Conservation (phyloP, 2,888 invertebrate species). For the Dorcus parallelipipedus region DNA sequence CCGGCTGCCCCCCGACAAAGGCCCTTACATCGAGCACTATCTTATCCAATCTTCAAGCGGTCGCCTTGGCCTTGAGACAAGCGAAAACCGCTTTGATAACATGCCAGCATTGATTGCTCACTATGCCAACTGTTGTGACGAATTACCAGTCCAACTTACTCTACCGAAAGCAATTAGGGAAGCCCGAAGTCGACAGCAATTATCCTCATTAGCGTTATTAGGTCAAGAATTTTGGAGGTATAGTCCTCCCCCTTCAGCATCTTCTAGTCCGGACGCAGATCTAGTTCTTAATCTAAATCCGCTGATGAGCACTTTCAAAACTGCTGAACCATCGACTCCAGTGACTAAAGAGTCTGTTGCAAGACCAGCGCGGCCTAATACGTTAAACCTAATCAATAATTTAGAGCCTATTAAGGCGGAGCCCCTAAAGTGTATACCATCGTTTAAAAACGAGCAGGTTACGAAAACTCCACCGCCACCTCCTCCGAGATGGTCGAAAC, state of each 20-base stretch:
- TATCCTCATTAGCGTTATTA: slow-evolving; percentile 83
- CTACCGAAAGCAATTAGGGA: slow-evolving; percentile 76
- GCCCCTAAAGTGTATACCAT: slow-evolving; percentile 28
- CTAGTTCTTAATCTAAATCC: slow-evolving; percentile 77
- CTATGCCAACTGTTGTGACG: slow-evolving; percentile 92
- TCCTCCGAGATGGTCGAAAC: slow-evolving; percentile 83
- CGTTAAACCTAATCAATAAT: slow-evolving; percentile 68
- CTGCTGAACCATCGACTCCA: slow-evolving; percentile 57
- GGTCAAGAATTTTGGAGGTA: slow-evolving; percentile 83
- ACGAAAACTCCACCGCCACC: slow-evolving; percentile 74
- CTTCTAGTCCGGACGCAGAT: slow-evolving; percentile 57
- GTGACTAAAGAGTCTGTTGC: slow-evolving; percentile 7
- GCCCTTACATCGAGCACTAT: slow-evolving; percentile 94
- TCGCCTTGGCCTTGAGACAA: slow-evolving; percentile 83
- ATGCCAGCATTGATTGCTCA: slow-evolving; percentile 91
- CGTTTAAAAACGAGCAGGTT: slow-evolving; percentile 34
- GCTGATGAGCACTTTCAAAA: slow-evolving; percentile 69
- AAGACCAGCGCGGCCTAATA: slow-evolving; percentile 76
- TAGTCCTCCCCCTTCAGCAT: slow-evolving; percentile 41
- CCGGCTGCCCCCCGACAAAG: slow-evolving; percentile 79
- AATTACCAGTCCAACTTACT: slow-evolving; percentile 85
- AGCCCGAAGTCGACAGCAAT: slow-evolving; percentile 85
- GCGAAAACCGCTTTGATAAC: slow-evolving; percentile 88
- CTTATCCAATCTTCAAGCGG: slow-evolving; percentile 82
- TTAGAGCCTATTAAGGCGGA: slow-evolving; percentile 33